Evolutionary conservation across 2,888 invertebrate species (phyloP).

Genomic region (Metacarcinus magister): DNA sequence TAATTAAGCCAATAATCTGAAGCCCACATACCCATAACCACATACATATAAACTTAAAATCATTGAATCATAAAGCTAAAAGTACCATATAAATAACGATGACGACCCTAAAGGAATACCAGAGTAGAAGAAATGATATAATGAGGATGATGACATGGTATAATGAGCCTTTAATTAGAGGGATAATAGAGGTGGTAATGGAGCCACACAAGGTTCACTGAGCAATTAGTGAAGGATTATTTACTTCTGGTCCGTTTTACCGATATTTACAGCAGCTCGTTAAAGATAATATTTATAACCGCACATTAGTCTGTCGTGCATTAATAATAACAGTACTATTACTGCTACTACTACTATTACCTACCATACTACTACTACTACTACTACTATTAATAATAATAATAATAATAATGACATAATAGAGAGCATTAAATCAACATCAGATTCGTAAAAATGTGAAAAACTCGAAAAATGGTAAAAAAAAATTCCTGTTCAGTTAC

Average conservation of each 20-base stretch:
- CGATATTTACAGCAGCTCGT: not conserved
- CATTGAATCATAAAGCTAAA: not conserved
- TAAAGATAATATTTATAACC: not conserved
- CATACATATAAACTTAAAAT: not conserved
- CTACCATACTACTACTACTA: no score
- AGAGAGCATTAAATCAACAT: no score
- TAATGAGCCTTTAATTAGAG: not conserved
- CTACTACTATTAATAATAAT: not conserved
- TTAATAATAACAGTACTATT: no score
- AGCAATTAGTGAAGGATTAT: constrained; percentile 12
- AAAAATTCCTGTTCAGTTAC: not conserved
- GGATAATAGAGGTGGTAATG: not conserved
- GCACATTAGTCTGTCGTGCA: no score
- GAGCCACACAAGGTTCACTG: not conserved
- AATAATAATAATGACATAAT: not conserved
- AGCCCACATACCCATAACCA: no score
- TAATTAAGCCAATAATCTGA: not conserved
- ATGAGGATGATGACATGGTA: not conserved
- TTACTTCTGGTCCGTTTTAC: not conserved
- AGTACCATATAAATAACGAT: not conserved
- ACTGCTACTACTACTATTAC: no score
- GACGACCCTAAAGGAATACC: not conserved
- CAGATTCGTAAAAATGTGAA: no score
- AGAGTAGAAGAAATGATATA: not conserved
- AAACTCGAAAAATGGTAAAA: not conserved